phyloP scores from a whole-genome alignment of 2,888 invertebrate species.

The Acronicta aceris region DNA sequence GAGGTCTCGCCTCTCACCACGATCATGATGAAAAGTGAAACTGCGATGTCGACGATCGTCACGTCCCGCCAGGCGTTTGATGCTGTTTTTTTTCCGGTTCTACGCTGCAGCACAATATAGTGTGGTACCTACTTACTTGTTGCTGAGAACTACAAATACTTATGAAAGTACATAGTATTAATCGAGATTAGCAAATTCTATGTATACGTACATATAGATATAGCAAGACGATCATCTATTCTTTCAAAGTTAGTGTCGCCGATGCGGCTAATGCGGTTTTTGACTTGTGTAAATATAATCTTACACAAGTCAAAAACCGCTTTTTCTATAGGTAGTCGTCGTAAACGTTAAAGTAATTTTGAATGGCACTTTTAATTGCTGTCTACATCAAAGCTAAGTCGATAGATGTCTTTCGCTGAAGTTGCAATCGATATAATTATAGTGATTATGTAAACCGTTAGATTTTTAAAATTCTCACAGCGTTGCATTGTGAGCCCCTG shows the following conservation, averaged over 20 bases:
- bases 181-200: constrained; percentile 19
- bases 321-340: constrained; percentile 10
- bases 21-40: constrained; percentile 88
- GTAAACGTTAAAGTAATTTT: constrained; percentile 45
- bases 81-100: constrained; percentile 83
- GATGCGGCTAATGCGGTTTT: no score
- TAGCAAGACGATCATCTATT: background rate
- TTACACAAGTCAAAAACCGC: constrained; percentile 4
- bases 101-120: constrained; percentile 69
- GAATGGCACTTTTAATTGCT: constrained; percentile 30
- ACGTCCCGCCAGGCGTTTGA: constrained; percentile 78
- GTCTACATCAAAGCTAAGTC: constrained; percentile 5
- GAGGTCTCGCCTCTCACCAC: constrained; percentile 86
- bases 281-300: no score
- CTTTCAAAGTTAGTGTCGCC: background rate
- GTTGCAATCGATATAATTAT: constrained; percentile 34
- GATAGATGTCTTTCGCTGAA: constrained; percentile 32
- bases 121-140: constrained; percentile 26
- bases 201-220: constrained; percentile 1
- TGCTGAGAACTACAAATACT: constrained; percentile 30
- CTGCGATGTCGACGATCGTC: constrained; percentile 80
- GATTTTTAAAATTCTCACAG: constrained; percentile 80
- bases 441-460: constrained; percentile 66
- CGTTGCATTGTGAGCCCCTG: constrained; percentile 84
- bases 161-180: constrained; percentile 54